phyloP scores from a whole-genome alignment of 2,797 vertebrate genomes.

The Scolopax rusticola region DNA sequence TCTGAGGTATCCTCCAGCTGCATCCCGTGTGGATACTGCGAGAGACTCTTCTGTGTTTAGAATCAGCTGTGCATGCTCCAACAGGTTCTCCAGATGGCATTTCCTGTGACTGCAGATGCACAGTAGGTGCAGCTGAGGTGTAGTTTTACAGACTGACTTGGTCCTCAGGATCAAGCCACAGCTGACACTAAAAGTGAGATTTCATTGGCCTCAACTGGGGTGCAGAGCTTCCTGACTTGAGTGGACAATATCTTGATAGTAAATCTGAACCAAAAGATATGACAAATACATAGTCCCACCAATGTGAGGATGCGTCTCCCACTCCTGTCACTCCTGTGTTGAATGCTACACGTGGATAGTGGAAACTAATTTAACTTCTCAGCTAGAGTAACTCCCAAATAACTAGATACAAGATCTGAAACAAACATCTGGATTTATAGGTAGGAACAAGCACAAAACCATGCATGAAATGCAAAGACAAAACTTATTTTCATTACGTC shows the following conservation, averaged over 20 bases:
- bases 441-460: background rate
- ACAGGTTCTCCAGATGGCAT: background rate
- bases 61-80: background rate
- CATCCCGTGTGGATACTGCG: background rate
- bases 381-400: background rate
- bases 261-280: background rate
- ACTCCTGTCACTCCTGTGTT: background rate
- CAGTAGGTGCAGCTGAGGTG: background rate
- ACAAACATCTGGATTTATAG: background rate
- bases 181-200: background rate
- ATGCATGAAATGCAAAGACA: background rate
- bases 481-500: background rate
- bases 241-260: background rate
- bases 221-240: background rate
- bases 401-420: background rate
- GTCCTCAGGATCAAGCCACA: background rate
- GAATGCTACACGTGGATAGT: background rate
- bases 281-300: background rate
- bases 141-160: background rate
- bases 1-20: background rate
- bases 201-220: background rate
- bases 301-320: background rate
- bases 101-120: background rate
- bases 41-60: background rate
- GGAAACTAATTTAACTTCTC: background rate